Evolutionary conservation across 2,888 invertebrate species (phyloP).

Genomic region (Argyresthia goedartella): DNA sequence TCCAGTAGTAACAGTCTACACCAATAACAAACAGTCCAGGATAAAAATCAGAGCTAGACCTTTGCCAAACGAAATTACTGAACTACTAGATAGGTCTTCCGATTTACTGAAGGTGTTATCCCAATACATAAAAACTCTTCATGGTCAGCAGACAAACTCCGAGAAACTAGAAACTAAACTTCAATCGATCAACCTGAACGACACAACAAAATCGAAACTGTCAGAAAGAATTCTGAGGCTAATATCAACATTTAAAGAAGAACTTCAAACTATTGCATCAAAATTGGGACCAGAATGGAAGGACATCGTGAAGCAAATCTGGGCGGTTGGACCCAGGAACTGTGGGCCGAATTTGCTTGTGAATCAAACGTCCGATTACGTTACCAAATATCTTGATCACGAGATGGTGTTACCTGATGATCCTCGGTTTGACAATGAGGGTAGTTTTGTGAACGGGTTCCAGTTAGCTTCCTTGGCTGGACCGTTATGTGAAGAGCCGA

Average conservation of each 20-base stretch:
- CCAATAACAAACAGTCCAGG: conserved; percentile 78
- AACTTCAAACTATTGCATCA: conserved; percentile 72
- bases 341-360: conserved; percentile 92
- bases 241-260: conserved; percentile 59
- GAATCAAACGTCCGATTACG: conserved; percentile 81
- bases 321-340: conserved; percentile 93
- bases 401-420: conserved; percentile 57
- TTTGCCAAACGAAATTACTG: conserved; percentile 78
- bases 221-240: conserved; percentile 56
- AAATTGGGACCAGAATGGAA: conserved; percentile 69
- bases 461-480: conserved; percentile 90
- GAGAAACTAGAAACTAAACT: conserved; percentile 41
- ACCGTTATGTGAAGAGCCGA: conserved; percentile 96
- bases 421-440: conserved; percentile 75
- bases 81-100: conserved; percentile 77
- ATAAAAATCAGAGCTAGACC: conserved; percentile 84
- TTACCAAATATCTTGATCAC: conserved; percentile 46
- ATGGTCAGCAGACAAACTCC: conserved; percentile 41
- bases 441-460: conserved; percentile 88
- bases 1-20: conserved; percentile 71
- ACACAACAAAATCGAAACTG: conserved; percentile 30
- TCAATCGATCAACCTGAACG: conserved; percentile 33
- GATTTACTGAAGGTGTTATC: conserved; percentile 78
- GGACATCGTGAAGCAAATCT: conserved; percentile 76
- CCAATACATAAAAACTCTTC: conserved; percentile 51